These are phyloP conservation scores for Microctonus aethiopoides DNA, from an alignment of 2,888 invertebrate species.

Conservation along the genomic window DNA sequence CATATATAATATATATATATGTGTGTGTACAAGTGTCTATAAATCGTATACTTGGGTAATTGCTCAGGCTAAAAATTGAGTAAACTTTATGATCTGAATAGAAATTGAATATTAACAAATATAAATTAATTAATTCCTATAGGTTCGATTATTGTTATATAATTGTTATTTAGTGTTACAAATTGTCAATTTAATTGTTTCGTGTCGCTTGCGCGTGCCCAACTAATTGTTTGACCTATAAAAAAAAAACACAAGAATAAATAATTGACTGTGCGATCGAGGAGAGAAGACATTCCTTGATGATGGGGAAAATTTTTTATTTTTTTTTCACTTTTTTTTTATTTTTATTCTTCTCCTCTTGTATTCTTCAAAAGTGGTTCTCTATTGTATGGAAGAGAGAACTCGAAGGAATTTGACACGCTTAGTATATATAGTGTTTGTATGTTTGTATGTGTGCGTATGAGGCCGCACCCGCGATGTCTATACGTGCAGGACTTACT, in stretches of 20 bases:
- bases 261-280: background rate
- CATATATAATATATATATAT: background rate
- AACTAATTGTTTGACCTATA: too few species aligned
- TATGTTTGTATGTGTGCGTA: constrained; percentile 20
- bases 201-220: background rate
- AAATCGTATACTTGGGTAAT: background rate
- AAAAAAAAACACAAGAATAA: background rate
- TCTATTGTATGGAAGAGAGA: background rate
- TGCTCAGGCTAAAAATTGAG: background rate
- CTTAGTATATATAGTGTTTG: constrained; percentile 9
- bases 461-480: constrained; percentile 33
- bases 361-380: background rate
- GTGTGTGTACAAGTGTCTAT: background rate
- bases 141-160: background rate
- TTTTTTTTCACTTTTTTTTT: background rate
- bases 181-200: background rate
- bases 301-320: background rate
- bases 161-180: background rate
- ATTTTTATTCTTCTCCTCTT: background rate
- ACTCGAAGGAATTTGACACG: constrained; percentile 17
- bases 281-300: background rate
- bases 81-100: background rate
- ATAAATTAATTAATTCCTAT: background rate
- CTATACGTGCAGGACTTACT: constrained; percentile 37
- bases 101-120: background rate